Percentiles rank a stretch among this genome's conserved stretches.
Conservation (phyloP, 2,888 invertebrate genomes). For the Cephus pygmeus region DNA sequence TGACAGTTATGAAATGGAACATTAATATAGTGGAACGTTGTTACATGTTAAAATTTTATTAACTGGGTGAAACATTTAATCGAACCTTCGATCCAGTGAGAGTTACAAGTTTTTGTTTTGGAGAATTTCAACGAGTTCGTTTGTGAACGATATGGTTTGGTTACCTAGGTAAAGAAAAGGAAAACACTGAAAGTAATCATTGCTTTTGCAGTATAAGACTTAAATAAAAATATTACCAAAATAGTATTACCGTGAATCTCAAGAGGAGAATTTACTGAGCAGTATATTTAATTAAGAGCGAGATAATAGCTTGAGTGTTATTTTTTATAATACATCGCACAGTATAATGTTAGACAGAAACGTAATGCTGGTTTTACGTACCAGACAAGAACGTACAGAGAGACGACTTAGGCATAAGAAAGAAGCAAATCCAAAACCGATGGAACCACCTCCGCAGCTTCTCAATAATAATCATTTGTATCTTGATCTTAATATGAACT, state of each 20-base stretch:
- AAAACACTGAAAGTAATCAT: neutral
- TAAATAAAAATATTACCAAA: neutral
- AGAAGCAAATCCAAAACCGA: constrained; percentile 51
- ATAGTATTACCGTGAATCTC: neutral
- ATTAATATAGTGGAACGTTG: constrained; percentile 15
- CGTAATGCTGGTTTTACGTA: constrained; percentile 49
- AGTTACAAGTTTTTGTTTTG: neutral
- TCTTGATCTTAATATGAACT: constrained; percentile 50
- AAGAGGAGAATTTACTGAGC: neutral
- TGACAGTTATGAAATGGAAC: constrained; percentile 21
- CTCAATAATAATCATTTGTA: constrained; percentile 53
- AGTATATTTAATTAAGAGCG: neutral
- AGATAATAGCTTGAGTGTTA: neutral
- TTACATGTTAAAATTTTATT: constrained; percentile 21
- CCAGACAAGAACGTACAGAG: constrained; percentile 53
- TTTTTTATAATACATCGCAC: neutral
- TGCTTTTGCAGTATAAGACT: neutral
- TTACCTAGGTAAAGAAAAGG: neutral
- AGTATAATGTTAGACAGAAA: constrained; percentile 50
- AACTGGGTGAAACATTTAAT: neutral
- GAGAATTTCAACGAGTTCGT: neutral
- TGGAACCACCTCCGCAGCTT: constrained; percentile 51
- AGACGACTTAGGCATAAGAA: constrained; percentile 52
- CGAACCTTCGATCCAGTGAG: neutral
- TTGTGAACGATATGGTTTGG: neutral